A percentile compares a stretch with the other conserved stretches of the same genome.
phyloP scores from a whole-genome alignment of 2,113 vertebrate species.

The Xyliphius kryptos region DNA sequence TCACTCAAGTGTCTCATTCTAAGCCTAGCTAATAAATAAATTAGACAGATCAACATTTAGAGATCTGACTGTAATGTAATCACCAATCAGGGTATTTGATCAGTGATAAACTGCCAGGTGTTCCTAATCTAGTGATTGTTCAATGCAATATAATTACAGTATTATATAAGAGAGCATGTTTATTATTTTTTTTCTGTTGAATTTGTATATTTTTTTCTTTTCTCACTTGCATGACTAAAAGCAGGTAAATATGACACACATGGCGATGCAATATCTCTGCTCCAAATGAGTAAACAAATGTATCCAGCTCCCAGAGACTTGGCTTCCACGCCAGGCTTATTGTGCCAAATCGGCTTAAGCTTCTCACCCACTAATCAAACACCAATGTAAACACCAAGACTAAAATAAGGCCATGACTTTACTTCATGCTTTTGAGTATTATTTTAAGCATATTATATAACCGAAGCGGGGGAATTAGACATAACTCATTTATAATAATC shows the following conservation, averaged over 20 bases:
- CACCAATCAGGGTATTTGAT: too few relatives aligned
- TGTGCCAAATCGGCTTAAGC: conserved; percentile 7
- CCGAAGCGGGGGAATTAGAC: not conserved
- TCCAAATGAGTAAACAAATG: conserved; percentile 8
- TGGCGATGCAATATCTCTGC: not conserved
- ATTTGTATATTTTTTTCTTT: not conserved
- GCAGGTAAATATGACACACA: conserved; percentile 9
- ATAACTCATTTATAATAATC: not conserved
- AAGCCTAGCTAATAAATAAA: too few relatives aligned
- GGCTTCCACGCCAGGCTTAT: not conserved
- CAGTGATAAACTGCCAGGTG: too few relatives aligned
- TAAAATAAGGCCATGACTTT: not conserved
- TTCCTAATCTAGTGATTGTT: too few relatives aligned
- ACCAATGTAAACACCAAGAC: not conserved
- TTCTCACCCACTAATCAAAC: conserved; percentile 1
- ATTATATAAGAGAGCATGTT: not conserved
- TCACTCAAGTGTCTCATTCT: too few relatives aligned
- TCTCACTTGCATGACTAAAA: not conserved
- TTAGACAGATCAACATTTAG: too few relatives aligned
- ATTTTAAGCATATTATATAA: not conserved
- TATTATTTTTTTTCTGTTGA: not conserved
- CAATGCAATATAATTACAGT: not conserved
- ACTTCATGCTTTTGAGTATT: not conserved
- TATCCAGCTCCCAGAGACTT: not conserved
- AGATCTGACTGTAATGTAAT: not conserved